Evolutionary conservation across 2,113 vertebrate species (phyloP).

Genomic region (Mellivora capensis): DNA sequence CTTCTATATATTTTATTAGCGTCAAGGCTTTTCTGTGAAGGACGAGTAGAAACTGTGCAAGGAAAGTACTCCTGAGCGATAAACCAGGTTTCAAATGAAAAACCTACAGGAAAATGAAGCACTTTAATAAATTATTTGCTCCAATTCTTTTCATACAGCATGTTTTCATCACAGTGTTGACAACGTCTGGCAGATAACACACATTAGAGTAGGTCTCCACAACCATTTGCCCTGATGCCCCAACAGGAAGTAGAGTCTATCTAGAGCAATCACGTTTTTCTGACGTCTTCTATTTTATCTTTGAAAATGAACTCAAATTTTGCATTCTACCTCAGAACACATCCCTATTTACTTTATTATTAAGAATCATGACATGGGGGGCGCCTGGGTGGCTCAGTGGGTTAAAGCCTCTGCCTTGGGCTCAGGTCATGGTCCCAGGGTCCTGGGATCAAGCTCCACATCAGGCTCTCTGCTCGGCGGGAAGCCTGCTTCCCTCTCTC

Average conservation of each 20-base stretch:
- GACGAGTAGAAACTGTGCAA: slow-evolving; percentile 95
- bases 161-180: too few species aligned
- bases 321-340: neutral
- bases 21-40: slow-evolving; percentile 98
- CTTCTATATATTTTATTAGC: slow-evolving; percentile 97
- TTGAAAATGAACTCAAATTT: neutral
- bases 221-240: neutral
- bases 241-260: neutral
- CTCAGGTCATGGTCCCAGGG: neutral
- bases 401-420: neutral
- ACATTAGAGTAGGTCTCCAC: neutral
- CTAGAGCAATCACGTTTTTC: neutral
- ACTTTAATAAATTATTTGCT: neutral
- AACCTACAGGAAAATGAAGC: slow-evolving; percentile 82
- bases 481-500: neutral
- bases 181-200: neutral
- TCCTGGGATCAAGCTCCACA: neutral
- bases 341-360: neutral
- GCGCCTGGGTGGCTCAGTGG: neutral
- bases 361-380: neutral
- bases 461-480: neutral
- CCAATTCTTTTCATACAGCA: neutral
- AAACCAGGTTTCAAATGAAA: slow-evolving; percentile 96
- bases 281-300: neutral
- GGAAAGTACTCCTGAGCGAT: slow-evolving; percentile 92